phyloP scores from a whole-genome alignment of 2,113 vertebrate genomes.

The Neogale vison region DNA sequence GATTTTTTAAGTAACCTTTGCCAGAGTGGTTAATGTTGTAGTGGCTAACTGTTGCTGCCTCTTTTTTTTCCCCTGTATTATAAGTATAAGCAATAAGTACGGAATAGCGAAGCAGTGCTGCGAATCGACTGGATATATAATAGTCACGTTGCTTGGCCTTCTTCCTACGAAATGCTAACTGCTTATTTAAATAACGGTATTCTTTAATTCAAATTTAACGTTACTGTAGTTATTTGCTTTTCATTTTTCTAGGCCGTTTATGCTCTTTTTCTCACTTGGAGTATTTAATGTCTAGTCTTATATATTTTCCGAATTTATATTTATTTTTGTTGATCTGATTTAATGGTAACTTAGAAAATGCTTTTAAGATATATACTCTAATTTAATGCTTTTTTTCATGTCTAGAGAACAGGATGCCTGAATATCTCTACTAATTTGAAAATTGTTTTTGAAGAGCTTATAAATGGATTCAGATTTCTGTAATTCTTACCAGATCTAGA shows the following conservation, averaged over 20 bases:
- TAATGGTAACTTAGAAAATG: conserved; percentile 54
- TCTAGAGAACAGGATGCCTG: conserved; percentile 55
- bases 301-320: conserved; percentile 14
- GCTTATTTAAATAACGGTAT: conserved; percentile 79
- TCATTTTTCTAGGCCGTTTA: conserved; percentile 62
- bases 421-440: conserved; percentile 53
- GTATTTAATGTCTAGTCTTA: conserved; percentile 53
- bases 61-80: conserved; percentile 37
- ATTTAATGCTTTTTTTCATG: conserved; percentile 56
- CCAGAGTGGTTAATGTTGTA: conserved; percentile 64
- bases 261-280: conserved; percentile 48
- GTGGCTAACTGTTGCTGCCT: conserved; percentile 79
- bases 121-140: conserved; percentile 54
- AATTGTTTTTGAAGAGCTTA: conserved; percentile 62
- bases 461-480: conserved; percentile 47
- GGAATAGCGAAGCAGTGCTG: conserved; percentile 55
- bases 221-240: conserved; percentile 59
- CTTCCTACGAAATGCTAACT: conserved; percentile 68
- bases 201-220: conserved; percentile 72
- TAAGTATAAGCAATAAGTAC: conserved; percentile 64
- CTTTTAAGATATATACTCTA: background rate
- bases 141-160: conserved; percentile 72
- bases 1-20: conserved; percentile 61
- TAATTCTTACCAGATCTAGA: conserved; percentile 47
- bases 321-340: conserved; percentile 39